Evolutionary conservation across 2,113 vertebrate genomes (phyloP).

Genomic region (Beaufortia kweichowensis): DNA sequence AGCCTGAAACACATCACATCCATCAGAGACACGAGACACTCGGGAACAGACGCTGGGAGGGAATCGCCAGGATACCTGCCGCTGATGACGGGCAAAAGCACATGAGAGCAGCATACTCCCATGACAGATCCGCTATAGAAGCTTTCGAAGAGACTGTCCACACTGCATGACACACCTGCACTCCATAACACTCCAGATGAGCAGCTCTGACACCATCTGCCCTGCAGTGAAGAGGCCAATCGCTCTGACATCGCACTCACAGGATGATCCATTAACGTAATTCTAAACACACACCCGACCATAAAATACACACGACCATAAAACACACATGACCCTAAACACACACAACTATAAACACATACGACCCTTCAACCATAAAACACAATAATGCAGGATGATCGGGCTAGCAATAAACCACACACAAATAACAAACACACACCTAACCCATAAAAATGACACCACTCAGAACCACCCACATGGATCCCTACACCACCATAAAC

Average conservation of each 20-base stretch:
- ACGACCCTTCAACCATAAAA: too few species aligned
- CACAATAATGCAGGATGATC: too few species aligned
- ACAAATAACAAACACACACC: too few species aligned
- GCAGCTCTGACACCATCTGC: slow-evolving; percentile 85
- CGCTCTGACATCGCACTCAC: slow-evolving; percentile 82
- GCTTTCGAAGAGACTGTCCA: slow-evolving; percentile 92
- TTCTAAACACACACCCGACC: slow-evolving; percentile 54
- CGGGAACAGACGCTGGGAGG: too few species aligned
- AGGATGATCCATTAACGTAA: slow-evolving; percentile 70
- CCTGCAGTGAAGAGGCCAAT: slow-evolving; percentile 80
- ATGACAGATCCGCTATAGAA: slow-evolving; percentile 87
- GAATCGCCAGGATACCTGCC: slow-evolving; percentile 95
- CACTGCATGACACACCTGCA: slow-evolving; percentile 86
- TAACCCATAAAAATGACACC: too few species aligned
- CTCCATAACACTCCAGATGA: slow-evolving; percentile 92
- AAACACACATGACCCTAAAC: too few species aligned
- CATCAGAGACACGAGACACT: too few species aligned
- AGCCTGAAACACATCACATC: slow-evolving; percentile 68
- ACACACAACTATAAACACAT: too few species aligned
- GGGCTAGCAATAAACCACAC: too few species aligned
- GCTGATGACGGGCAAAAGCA: slow-evolving; percentile 88
- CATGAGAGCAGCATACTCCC: slow-evolving; percentile 92
- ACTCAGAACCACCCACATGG: too few species aligned
- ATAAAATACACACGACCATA: too few species aligned
- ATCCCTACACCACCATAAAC: too few species aligned